Conservation (phyloP, 53 echinoderm and acorn worm genomes). For the Temnopleurus reevesii region DNA sequence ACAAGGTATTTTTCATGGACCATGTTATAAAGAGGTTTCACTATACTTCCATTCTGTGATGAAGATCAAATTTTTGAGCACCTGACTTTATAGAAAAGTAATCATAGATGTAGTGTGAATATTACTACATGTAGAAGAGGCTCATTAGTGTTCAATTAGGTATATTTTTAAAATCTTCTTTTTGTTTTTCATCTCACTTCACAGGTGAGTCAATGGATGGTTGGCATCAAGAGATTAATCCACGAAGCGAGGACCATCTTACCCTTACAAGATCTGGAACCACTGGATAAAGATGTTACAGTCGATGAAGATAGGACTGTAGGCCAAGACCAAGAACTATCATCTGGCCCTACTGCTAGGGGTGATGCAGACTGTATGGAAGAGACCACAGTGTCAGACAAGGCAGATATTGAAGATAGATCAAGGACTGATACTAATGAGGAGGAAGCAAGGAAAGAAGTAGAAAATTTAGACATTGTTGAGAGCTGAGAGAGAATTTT, state of each 20-base stretch:
- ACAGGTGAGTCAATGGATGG: slow-evolving; percentile 94
- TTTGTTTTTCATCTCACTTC: background rate
- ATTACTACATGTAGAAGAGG: background rate
- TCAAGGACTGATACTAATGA: background rate
- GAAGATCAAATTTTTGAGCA: too few species aligned
- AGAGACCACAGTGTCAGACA: background rate
- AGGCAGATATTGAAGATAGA: background rate
- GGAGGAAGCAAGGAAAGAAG: background rate
- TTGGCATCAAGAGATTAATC: slow-evolving; percentile 82
- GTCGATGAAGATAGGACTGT: background rate
- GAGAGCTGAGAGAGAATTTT: background rate
- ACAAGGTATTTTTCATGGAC: too few species aligned
- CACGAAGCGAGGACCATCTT: slow-evolving; percentile 70
- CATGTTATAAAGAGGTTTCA: too few species aligned
- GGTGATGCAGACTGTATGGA: background rate
- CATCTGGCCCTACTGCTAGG: background rate
- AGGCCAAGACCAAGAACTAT: too few species aligned
- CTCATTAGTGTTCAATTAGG: background rate
- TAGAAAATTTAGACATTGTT: slow-evolving; percentile 11
- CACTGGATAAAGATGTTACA: background rate
- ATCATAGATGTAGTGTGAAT: background rate
- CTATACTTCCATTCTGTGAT: too few species aligned
- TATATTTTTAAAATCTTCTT: background rate
- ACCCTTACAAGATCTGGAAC: slow-evolving; percentile 29
- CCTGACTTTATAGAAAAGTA: background rate